A percentile compares a stretch with the other conserved stretches of the same genome.
These are phyloP conservation scores for Belgica antarctica DNA, from an alignment of 2,888 invertebrate species.

Conservation along the genomic window DNA sequence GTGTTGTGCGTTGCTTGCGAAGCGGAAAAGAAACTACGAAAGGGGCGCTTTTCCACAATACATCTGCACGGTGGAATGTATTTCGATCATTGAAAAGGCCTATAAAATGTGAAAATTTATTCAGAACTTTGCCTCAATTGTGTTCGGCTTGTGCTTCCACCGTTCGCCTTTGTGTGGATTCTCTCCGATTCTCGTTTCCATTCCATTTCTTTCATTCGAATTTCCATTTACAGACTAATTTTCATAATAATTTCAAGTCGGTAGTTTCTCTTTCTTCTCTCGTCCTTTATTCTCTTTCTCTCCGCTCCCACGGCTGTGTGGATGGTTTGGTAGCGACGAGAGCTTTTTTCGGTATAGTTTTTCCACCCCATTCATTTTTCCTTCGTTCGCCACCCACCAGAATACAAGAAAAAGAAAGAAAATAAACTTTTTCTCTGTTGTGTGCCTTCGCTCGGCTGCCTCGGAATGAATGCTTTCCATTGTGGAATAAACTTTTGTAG, in stretches of 20 bases:
- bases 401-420: conserved; percentile 9
- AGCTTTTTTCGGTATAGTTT: neutral
- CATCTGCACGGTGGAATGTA: neutral
- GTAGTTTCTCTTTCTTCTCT: neutral
- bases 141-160: neutral
- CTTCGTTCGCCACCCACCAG: neutral
- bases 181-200: neutral
- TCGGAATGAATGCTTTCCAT: conserved; percentile 20
- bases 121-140: conserved; percentile 2
- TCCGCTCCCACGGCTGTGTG: neutral
- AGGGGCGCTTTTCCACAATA: neutral
- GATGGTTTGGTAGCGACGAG: neutral
- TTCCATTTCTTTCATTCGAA: conserved; percentile 28
- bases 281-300: neutral
- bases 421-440: neutral
- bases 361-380: neutral
- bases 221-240: conserved; percentile 31
- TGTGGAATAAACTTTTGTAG: conserved; percentile 41
- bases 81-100: neutral
- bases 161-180: neutral
- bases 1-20: neutral
- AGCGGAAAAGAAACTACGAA: too few species aligned
- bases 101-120: conserved; percentile 35
- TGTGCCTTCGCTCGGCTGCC: neutral
- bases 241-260: conserved; percentile 25